These are phyloP conservation scores for Pimephales promelas DNA, from an alignment of 2,113 vertebrate species.

Conservation along the genomic window DNA sequence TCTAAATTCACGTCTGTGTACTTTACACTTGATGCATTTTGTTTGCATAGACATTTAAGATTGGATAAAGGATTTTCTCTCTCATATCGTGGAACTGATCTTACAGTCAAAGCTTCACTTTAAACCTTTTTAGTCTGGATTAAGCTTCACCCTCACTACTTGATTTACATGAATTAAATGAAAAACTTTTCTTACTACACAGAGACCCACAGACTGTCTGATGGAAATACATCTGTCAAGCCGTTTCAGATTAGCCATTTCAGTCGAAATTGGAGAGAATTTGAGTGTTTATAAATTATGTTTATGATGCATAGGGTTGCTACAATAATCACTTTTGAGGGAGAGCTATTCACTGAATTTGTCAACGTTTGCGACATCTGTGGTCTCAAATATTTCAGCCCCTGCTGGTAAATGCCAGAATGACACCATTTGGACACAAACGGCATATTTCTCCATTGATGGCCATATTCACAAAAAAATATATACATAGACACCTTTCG, in stretches of 20 bases:
- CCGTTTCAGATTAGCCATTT: not conserved
- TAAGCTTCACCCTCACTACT: not conserved
- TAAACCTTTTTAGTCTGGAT: not conserved
- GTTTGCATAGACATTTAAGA: not conserved
- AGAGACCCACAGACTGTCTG: not conserved
- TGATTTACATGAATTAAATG: not conserved
- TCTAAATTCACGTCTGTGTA: not conserved
- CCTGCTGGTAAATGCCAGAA: not conserved
- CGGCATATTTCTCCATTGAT: not conserved
- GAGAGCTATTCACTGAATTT: not conserved
- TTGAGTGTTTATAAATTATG: not conserved
- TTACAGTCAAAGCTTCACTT: not conserved
- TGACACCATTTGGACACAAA: not conserved
- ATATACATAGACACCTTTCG: too few species aligned
- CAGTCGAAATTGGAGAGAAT: not conserved
- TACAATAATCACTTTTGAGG: not conserved
- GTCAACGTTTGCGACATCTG: not conserved
- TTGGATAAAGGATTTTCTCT: conserved; percentile 20
- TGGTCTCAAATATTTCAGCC: not conserved
- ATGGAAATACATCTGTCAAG: not conserved
- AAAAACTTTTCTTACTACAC: not conserved
- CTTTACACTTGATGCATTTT: not conserved
- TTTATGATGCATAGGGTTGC: not conserved
- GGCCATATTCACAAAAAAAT: too few species aligned
- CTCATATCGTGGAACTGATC: not conserved